Conservation (phyloP, 2,113 vertebrate genomes). For the Brachyhypopomus gauderio region DNA sequence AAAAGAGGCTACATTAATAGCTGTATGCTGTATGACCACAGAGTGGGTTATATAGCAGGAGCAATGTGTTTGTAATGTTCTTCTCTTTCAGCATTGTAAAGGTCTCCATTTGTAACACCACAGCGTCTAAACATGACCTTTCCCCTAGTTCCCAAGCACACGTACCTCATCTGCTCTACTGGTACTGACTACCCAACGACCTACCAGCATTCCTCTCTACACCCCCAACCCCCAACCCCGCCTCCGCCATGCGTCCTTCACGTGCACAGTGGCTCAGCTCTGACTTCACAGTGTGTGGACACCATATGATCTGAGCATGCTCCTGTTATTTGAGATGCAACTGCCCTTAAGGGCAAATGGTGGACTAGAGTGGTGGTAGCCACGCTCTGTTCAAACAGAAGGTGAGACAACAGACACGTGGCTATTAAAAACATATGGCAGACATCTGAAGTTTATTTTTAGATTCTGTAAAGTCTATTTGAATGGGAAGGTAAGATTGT, state of each 20-base stretch:
- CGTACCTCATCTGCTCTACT: slow-evolving; percentile 49
- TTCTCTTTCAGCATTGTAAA: neutral
- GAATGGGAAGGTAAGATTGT: too few relatives aligned
- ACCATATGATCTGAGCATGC: slow-evolving; percentile 51
- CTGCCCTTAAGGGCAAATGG: too few relatives aligned
- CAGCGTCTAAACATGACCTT: slow-evolving; percentile 74
- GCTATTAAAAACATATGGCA: too few relatives aligned
- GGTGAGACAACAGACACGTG: too few relatives aligned
- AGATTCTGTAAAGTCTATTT: too few relatives aligned
- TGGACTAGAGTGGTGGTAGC: too few relatives aligned
- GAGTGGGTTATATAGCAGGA: too few relatives aligned
- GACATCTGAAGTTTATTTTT: too few relatives aligned
- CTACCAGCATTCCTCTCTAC: slow-evolving; percentile 13
- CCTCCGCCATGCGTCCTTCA: slow-evolving; percentile 60
- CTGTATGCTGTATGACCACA: too few relatives aligned
- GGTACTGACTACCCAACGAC: neutral
- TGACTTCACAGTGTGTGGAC: slow-evolving; percentile 60
- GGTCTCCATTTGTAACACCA: slow-evolving; percentile 22
- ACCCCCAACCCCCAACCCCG: slow-evolving; percentile 51
- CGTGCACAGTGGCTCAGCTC: slow-evolving; percentile 61
- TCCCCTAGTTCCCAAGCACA: slow-evolving; percentile 75
- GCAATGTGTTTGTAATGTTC: neutral
- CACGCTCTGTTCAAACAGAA: too few relatives aligned
- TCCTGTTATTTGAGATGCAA: too few relatives aligned
- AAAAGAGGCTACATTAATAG: too few relatives aligned